These are phyloP conservation scores for Peromyscus californicus DNA, from an alignment of 2,113 vertebrate species.

Conservation along the genomic window DNA sequence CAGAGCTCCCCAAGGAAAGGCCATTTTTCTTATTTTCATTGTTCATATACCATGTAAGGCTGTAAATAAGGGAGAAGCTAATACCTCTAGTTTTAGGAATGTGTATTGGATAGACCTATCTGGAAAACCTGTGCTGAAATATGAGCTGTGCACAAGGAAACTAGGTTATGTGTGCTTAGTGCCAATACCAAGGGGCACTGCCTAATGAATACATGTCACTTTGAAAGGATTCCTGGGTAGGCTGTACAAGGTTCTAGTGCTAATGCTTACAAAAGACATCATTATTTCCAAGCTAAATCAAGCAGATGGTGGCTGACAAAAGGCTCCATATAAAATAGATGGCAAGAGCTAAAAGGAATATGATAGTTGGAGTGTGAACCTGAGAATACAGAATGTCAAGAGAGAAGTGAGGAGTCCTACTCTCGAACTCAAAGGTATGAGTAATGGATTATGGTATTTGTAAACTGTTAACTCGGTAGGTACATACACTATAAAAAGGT, in stretches of 20 bases:
- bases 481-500: neutral
- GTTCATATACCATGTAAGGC: neutral
- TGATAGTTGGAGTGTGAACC: neutral
- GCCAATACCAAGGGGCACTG: neutral
- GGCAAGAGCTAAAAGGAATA: conserved; percentile 26
- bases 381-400: conserved; percentile 13
- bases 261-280: neutral
- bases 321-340: neutral
- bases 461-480: neutral
- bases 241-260: neutral
- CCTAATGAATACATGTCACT: neutral
- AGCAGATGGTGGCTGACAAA: neutral
- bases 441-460: neutral
- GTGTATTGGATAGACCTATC: neutral
- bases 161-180: neutral
- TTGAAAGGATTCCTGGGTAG: neutral
- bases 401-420: neutral
- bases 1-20: neutral
- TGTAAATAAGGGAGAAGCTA: neutral
- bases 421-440: neutral
- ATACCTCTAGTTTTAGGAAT: neutral
- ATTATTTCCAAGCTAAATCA: neutral
- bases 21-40: neutral
- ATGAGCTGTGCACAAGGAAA: neutral
- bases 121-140: neutral